Conservation (phyloP, 2,888 invertebrate genomes). For the Cheiracanthium punctorium region DNA sequence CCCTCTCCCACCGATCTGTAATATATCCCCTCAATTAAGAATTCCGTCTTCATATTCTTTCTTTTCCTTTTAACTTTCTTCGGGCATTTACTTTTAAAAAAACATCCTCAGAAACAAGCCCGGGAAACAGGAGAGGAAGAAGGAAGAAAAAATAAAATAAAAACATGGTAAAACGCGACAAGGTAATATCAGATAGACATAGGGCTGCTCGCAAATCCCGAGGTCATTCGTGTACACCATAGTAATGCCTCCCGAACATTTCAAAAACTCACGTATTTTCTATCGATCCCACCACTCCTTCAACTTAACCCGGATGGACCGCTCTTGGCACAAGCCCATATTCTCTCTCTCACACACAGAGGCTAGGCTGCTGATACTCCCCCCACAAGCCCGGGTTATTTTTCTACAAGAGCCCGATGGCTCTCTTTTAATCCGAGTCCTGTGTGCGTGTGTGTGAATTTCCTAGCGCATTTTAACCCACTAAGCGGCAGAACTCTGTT, state of each 20-base stretch:
- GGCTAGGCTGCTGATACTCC: too few relatives aligned
- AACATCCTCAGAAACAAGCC: neutral
- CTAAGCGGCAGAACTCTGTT: too few relatives aligned
- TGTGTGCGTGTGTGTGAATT: too few relatives aligned
- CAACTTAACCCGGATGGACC: neutral
- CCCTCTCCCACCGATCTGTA: too few relatives aligned
- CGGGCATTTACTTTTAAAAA: neutral
- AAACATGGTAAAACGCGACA: neutral
- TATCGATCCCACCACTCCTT: neutral
- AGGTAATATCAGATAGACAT: neutral
- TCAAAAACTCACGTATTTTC: neutral
- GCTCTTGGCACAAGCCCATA: neutral
- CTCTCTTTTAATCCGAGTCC: too few relatives aligned
- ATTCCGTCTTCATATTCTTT: neutral
- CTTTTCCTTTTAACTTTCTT: too few relatives aligned
- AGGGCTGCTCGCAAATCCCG: neutral
- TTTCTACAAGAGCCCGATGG: too few relatives aligned
- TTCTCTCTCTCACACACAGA: neutral
- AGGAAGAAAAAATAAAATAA: too few relatives aligned
- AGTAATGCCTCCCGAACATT: neutral
- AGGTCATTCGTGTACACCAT: neutral
- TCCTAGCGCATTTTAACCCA: too few relatives aligned
- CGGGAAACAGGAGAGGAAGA: too few relatives aligned
- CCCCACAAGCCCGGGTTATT: too few relatives aligned
- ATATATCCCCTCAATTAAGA: neutral